A percentile compares a stretch with the other conserved stretches of the same genome.
phyloP scores from a whole-genome alignment of 2,888 invertebrate genomes.

The Mimachlamys varia region DNA sequence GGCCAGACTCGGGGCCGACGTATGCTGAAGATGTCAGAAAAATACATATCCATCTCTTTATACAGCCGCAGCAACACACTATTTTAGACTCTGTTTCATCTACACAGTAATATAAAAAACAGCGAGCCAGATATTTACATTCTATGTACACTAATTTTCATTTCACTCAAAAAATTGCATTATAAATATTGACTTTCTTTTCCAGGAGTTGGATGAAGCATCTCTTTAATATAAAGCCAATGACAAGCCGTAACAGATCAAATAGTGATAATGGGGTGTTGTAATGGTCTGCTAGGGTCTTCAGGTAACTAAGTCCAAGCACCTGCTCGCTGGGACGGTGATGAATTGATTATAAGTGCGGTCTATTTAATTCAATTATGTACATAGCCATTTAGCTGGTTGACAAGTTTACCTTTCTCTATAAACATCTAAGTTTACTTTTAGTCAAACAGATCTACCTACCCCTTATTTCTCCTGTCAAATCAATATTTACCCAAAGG shows the following conservation, averaged over 20 bases:
- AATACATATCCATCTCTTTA: not conserved
- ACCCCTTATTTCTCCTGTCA: conserved; percentile 5
- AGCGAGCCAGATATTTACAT: not conserved
- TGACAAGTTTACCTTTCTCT: conserved; percentile 29
- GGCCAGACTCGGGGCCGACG: not conserved
- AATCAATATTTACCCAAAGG: conserved; percentile 23
- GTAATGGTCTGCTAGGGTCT: too few relatives aligned
- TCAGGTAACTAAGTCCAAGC: not conserved
- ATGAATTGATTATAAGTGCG: conserved; percentile 1
- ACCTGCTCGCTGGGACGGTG: not conserved
- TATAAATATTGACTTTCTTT: not conserved
- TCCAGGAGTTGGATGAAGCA: not conserved
- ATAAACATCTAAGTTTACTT: conserved; percentile 21
- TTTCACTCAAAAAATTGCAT: not conserved
- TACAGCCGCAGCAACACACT: not conserved
- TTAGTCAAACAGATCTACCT: not conserved
- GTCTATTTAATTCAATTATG: conserved; percentile 36
- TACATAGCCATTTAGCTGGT: conserved; percentile 28
- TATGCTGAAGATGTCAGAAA: not conserved
- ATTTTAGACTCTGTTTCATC: not conserved
- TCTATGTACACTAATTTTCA: not conserved
- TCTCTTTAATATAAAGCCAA: too few relatives aligned
- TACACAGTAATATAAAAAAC: not conserved
- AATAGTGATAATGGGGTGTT: not conserved
- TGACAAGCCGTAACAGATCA: not conserved